A percentile compares a stretch with the other conserved stretches of the same genome.
Evolutionary conservation across 2,797 vertebrate species (phyloP).

Genomic region (Jordanella pulchra): DNA sequence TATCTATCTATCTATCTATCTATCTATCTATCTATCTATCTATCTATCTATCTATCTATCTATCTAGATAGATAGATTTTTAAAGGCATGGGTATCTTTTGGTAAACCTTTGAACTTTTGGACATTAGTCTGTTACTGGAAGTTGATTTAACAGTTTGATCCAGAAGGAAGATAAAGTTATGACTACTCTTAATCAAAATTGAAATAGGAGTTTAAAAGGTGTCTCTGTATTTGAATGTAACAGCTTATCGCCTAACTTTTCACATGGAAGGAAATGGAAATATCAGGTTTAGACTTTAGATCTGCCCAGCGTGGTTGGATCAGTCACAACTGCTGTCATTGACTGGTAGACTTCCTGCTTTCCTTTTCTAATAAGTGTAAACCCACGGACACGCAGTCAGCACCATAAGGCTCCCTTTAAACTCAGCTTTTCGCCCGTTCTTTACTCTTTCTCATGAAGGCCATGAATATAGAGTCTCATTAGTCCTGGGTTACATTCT

Average conservation of each 20-base stretch:
- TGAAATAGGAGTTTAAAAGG: background rate
- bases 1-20: too few relatives aligned
- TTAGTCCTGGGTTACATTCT: constrained; percentile 68
- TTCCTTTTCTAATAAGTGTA: background rate
- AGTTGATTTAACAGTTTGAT: constrained; percentile 2
- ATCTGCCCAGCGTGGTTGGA: background rate
- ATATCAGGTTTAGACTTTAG: background rate
- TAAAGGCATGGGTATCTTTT: background rate
- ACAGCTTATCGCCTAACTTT: constrained; percentile 11
- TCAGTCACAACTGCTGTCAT: constrained; percentile 23
- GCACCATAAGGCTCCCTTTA: constrained; percentile 22
- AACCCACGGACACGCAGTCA: background rate
- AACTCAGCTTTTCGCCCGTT: constrained; percentile 50
- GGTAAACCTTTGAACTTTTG: background rate
- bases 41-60: too few relatives aligned
- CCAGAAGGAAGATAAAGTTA: constrained; percentile 38
- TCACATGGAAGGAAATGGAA: background rate
- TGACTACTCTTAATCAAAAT: constrained; percentile 12
- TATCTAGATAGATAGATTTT: too few relatives aligned
- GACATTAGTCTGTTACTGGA: background rate
- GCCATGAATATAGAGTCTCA: constrained; percentile 69
- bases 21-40: too few relatives aligned
- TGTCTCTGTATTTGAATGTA: constrained; percentile 12
- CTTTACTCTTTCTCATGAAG: constrained; percentile 42
- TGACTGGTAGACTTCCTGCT: constrained; percentile 7